Conservation (phyloP, 1,140 invertebrate species). For the Neodiprion lecontei region DNA sequence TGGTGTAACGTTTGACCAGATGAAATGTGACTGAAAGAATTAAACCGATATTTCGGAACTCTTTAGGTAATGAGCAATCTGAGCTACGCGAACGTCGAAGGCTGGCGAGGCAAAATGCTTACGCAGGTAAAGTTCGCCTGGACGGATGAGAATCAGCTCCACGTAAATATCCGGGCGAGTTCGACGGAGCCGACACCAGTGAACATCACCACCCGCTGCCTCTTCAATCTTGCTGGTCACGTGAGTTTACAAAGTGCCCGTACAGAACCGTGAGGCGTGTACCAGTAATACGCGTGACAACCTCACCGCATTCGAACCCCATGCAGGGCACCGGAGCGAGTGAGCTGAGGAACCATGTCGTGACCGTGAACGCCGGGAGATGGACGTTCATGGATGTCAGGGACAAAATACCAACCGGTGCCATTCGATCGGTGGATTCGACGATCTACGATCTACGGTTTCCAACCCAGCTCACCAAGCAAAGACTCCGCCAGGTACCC, state of each 20-base stretch:
- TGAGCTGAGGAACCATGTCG: slow-evolving; percentile 63
- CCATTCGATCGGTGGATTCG: slow-evolving; percentile 65
- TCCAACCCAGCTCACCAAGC: slow-evolving; percentile 61
- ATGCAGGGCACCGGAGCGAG: slow-evolving; percentile 46
- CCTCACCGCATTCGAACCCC: background rate
- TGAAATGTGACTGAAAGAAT: too few species aligned
- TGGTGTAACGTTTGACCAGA: too few species aligned
- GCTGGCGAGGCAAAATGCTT: slow-evolving; percentile 65
- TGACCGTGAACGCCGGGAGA: slow-evolving; percentile 63
- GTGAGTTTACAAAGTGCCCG: slow-evolving; percentile 44
- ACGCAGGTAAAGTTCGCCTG: slow-evolving; percentile 67
- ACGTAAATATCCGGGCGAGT: slow-evolving; percentile 66
- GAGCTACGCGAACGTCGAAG: slow-evolving; percentile 65
- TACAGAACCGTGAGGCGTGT: background rate
- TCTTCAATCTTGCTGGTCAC: slow-evolving; percentile 76
- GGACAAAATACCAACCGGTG: slow-evolving; percentile 47
- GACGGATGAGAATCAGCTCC: slow-evolving; percentile 66
- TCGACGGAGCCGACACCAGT: slow-evolving; percentile 67
- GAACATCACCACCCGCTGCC: slow-evolving; percentile 72
- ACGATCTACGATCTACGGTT: slow-evolving; percentile 76
- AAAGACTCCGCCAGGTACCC: slow-evolving; percentile 55
- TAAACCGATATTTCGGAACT: background rate
- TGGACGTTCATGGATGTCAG: slow-evolving; percentile 59
- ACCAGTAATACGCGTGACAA: background rate
- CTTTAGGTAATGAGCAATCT: slow-evolving; percentile 54